phyloP scores from a whole-genome alignment of 2,797 vertebrate species.

The Rousettus madagascariensis region DNA sequence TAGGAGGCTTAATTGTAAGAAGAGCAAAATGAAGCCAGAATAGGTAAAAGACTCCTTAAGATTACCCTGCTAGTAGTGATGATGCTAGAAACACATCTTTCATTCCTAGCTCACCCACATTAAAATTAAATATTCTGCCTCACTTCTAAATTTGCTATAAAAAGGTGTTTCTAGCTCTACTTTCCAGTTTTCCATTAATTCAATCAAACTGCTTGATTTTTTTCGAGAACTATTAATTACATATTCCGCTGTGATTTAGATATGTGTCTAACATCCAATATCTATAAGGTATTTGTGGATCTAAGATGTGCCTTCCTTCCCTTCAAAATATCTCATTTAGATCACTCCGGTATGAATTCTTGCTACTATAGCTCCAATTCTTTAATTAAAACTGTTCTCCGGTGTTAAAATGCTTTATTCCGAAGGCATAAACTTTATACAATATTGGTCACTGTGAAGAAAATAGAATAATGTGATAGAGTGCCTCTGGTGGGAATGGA shows the following conservation, averaged over 20 bases:
- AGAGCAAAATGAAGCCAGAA: not conserved
- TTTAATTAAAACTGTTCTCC: not conserved
- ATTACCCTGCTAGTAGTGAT: not conserved
- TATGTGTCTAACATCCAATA: not conserved
- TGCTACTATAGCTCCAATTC: not conserved
- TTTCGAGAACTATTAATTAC: not conserved
- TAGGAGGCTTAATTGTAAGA: not conserved
- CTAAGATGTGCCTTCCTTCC: not conserved
- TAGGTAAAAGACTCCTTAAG: not conserved
- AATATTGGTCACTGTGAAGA: not conserved
- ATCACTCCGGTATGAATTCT: not conserved
- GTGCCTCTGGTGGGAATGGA: not conserved
- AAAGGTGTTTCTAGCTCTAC: not conserved
- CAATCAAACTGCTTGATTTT: not conserved
- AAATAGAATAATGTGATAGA: not conserved
- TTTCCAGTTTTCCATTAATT: not conserved
- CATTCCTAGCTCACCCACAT: not conserved
- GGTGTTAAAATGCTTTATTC: not conserved
- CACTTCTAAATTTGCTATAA: not conserved
- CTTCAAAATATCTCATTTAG: not conserved
- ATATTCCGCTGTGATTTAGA: not conserved
- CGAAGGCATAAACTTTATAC: not conserved
- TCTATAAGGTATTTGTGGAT: not conserved
- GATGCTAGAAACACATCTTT: not conserved
- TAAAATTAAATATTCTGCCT: conserved; percentile 3